Percentiles rank a stretch among this genome's conserved stretches.
Evolutionary conservation across 2,797 vertebrate genomes (phyloP).

Genomic region (Silurus aristotelis): DNA sequence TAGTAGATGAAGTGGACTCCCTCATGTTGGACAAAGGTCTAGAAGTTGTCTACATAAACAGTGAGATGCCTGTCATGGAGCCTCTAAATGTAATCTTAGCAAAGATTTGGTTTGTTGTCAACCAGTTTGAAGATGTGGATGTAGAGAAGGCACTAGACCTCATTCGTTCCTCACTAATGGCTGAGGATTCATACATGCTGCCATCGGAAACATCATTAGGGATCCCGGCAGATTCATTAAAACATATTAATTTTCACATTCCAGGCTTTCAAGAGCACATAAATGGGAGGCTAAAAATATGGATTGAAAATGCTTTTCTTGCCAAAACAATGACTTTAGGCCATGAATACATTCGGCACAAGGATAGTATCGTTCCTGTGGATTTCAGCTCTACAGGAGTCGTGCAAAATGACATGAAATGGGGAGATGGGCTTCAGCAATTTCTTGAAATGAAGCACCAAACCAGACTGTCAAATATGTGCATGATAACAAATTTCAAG

Average conservation of each 20-base stretch:
- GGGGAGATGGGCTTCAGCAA: constrained; percentile 70
- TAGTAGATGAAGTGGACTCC: constrained; percentile 69
- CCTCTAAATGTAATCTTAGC: constrained; percentile 34
- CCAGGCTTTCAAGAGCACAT: constrained; percentile 62
- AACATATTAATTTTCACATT: constrained; percentile 29
- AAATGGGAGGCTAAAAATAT: constrained; percentile 52
- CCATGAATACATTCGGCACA: constrained; percentile 43
- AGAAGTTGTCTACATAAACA: constrained; percentile 52
- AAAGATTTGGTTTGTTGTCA: constrained; percentile 44
- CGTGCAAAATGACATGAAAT: constrained; percentile 62
- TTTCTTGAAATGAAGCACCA: constrained; percentile 73
- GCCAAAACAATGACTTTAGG: constrained; percentile 51
- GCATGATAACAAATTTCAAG: constrained; percentile 70
- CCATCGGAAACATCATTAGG: background rate
- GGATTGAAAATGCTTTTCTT: constrained; percentile 66
- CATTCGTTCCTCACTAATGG: background rate
- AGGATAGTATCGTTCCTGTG: constrained; percentile 55
- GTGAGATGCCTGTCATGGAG: constrained; percentile 44
- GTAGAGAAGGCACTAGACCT: constrained; percentile 41
- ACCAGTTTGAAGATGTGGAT: constrained; percentile 24
- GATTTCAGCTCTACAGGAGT: constrained; percentile 68
- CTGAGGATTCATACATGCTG: background rate
- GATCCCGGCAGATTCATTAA: background rate
- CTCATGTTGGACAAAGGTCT: constrained; percentile 57
- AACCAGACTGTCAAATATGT: constrained; percentile 64